phyloP scores from a whole-genome alignment of 2,797 vertebrate genomes.

The Enteromius argenteus region DNA sequence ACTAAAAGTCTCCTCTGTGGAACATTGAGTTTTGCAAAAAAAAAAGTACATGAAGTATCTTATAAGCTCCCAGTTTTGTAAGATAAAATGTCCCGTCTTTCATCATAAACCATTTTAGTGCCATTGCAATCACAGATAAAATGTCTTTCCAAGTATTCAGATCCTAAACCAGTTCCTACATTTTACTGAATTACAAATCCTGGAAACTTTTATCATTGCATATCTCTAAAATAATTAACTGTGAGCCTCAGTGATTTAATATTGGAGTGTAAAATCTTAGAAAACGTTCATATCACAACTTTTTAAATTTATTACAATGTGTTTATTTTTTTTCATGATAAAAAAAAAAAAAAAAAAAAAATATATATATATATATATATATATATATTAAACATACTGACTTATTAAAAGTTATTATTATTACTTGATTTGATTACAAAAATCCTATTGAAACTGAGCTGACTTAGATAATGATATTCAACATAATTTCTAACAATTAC shows the following conservation, averaged over 20 bases:
- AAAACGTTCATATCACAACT: not conserved
- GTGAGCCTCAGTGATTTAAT: not conserved
- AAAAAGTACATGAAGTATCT: not conserved
- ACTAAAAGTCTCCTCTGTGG: not conserved
- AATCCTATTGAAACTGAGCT: too few species aligned
- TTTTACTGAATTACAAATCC: not conserved
- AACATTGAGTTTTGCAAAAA: not conserved
- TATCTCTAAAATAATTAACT: not conserved
- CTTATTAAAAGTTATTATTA: too few species aligned
- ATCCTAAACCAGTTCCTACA: not conserved
- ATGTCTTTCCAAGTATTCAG: not conserved
- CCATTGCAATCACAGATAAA: slow-evolving; percentile 10
- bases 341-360: too few species aligned
- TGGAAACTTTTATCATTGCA: not conserved
- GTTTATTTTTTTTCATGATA: not conserved
- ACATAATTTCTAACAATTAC: too few species aligned
- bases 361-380: too few species aligned
- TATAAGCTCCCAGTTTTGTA: not conserved
- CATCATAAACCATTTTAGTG: slow-evolving; percentile 3
- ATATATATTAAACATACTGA: too few species aligned
- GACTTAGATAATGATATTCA: too few species aligned
- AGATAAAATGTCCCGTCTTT: slow-evolving; percentile 14
- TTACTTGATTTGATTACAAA: too few species aligned
- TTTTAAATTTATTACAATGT: not conserved
- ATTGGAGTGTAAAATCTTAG: not conserved